phyloP scores from a whole-genome alignment of 2,797 vertebrate species.

The Silurus aristotelis region DNA sequence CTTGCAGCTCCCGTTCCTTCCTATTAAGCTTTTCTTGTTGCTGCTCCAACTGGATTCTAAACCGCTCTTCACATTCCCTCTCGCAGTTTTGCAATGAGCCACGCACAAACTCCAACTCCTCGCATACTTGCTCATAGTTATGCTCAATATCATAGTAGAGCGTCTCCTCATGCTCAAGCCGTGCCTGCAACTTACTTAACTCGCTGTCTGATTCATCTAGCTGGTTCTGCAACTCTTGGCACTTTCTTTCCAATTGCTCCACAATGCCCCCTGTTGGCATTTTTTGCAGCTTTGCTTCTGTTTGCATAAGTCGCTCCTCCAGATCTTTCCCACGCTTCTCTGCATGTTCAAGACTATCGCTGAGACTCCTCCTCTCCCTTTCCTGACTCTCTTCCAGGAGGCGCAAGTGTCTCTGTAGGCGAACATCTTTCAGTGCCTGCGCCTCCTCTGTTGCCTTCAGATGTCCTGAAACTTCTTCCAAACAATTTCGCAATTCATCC shows the following conservation, averaged over 20 bases:
- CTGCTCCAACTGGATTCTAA: conserved; percentile 44
- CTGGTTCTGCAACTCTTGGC: conserved; percentile 84
- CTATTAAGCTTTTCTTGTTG: conserved; percentile 77
- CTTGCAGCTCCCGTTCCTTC: conserved; percentile 85
- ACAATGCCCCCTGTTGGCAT: conserved; percentile 74
- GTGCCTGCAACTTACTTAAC: conserved; percentile 75
- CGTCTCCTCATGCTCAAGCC: conserved; percentile 79
- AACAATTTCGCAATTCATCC: conserved; percentile 74
- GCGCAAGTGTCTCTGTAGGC: conserved; percentile 83
- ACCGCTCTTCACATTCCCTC: conserved; percentile 61
- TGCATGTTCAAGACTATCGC: conserved; percentile 78
- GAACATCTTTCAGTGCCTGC: conserved; percentile 81
- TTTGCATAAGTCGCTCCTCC: conserved; percentile 83
- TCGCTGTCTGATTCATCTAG: conserved; percentile 77
- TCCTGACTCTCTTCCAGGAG: conserved; percentile 88
- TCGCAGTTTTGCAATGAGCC: conserved; percentile 77
- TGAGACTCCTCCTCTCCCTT: conserved; percentile 82
- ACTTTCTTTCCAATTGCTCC: conserved; percentile 75
- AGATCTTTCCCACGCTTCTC: conserved; percentile 82
- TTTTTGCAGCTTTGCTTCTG: conserved; percentile 78
- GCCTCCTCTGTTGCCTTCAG: conserved; percentile 79
- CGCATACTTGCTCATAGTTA: conserved; percentile 74
- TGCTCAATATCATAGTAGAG: conserved; percentile 83
- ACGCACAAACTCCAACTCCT: conserved; percentile 77
- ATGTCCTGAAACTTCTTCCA: conserved; percentile 75